These are phyloP conservation scores for Pelobates cultripes DNA, from an alignment of 2,797 vertebrate species.

Conservation along the genomic window DNA sequence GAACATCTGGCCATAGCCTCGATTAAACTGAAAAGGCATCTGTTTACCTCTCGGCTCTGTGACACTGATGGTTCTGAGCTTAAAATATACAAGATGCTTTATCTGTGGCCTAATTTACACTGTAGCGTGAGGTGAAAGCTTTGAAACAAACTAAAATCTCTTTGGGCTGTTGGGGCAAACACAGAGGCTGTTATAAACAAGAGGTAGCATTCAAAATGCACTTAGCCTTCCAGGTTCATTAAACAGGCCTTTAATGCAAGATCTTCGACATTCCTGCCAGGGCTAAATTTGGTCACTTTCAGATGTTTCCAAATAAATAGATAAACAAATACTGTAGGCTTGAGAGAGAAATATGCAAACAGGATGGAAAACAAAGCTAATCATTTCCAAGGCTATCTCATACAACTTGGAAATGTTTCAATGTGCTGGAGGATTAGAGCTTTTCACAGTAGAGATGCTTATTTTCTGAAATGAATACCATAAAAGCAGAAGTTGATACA, in stretches of 20 bases:
- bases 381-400: neutral
- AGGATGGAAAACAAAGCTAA: neutral
- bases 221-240: conserved; percentile 41
- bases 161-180: conserved; percentile 62
- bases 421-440: no score
- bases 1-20: conserved; percentile 83
- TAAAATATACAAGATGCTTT: conserved; percentile 77
- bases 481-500: no score
- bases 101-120: conserved; percentile 83
- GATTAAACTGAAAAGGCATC: conserved; percentile 81
- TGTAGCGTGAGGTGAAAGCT: conserved; percentile 67
- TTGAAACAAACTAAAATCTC: conserved; percentile 63
- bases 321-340: neutral
- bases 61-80: conserved; percentile 88
- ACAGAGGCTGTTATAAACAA: conserved; percentile 54
- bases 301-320: neutral
- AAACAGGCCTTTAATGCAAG: conserved; percentile 3
- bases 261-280: conserved; percentile 40
- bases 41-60: conserved; percentile 86
- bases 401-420: no score
- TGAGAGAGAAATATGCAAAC: neutral
- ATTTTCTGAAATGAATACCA: no score
- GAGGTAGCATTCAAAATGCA: conserved; percentile 43
- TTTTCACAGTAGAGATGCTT: no score
- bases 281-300: conserved; percentile 21